Evolutionary conservation across 2,888 invertebrate species (phyloP).

Genomic region (Eristalis intricaria): DNA sequence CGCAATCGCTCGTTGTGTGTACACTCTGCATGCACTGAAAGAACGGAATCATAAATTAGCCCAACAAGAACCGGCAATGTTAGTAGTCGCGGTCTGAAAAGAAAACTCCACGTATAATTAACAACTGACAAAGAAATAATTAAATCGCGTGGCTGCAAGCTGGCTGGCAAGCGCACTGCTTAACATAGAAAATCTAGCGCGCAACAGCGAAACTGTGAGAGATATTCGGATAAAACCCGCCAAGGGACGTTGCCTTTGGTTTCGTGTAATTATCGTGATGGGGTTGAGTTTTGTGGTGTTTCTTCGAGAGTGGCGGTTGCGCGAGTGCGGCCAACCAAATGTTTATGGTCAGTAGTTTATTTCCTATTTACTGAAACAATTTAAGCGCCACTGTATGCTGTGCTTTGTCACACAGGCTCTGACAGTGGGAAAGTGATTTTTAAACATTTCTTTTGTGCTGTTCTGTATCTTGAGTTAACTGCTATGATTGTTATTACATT

Average conservation of each 20-base stretch:
- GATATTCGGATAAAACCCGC: constrained; percentile 31
- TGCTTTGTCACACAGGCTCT: neutral
- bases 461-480: constrained; percentile 26
- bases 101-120: constrained; percentile 50
- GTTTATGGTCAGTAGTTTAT: constrained; percentile 46
- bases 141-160: constrained; percentile 46
- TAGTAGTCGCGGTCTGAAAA: constrained; percentile 57
- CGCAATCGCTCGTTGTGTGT: constrained; percentile 39
- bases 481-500: constrained; percentile 35
- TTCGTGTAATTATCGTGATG: constrained; percentile 42
- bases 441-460: constrained; percentile 20
- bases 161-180: constrained; percentile 3
- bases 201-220: constrained; percentile 10
- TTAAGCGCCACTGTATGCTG: constrained; percentile 42
- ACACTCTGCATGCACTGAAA: constrained; percentile 14
- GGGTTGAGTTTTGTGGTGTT: neutral
- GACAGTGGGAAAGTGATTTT: neutral
- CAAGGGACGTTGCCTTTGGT: constrained; percentile 21
- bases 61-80: constrained; percentile 42
- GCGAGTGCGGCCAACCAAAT: constrained; percentile 29
- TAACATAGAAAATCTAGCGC: constrained; percentile 29
- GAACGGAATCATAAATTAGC: constrained; percentile 65
- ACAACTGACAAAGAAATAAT: constrained; percentile 58
- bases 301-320: neutral
- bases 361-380: constrained; percentile 48